Conservation (phyloP, 2,888 invertebrate genomes). For the Poecilobothrus nobilitatus region DNA sequence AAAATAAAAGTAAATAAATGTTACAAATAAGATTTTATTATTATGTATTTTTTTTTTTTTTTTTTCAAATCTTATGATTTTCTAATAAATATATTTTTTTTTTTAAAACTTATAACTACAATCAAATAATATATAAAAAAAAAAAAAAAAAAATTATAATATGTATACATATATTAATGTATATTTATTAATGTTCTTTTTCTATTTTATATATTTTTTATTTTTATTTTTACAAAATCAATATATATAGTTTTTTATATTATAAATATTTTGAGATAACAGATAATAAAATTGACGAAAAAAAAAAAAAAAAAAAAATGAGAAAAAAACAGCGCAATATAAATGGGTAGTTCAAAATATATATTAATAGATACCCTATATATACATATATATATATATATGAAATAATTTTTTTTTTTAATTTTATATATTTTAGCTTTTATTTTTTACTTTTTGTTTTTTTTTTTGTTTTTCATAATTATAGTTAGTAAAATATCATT, state of each 20-base stretch:
- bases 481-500: not conserved
- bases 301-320: not conserved
- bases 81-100: no score
- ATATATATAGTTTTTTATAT: slow-evolving; percentile 3
- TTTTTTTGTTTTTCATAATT: not conserved
- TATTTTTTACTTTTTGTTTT: not conserved
- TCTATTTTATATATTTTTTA: not conserved
- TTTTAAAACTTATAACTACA: no score
- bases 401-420: no score
- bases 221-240: not conserved
- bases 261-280: slow-evolving; percentile 4
- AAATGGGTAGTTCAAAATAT: not conserved
- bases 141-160: no score
- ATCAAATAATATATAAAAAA: no score
- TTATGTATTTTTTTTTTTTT: no score
- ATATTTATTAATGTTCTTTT: not conserved
- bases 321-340: not conserved
- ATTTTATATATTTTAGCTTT: no score
- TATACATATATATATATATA: no score
- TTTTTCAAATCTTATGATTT: not conserved
- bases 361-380: not conserved
- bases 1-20: not conserved
- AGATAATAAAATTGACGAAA: not conserved
- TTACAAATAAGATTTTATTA: not conserved
- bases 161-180: not conserved